These are phyloP conservation scores for Notocelia uddmanniana DNA, from an alignment of 2,888 invertebrate genomes.

Conservation along the genomic window DNA sequence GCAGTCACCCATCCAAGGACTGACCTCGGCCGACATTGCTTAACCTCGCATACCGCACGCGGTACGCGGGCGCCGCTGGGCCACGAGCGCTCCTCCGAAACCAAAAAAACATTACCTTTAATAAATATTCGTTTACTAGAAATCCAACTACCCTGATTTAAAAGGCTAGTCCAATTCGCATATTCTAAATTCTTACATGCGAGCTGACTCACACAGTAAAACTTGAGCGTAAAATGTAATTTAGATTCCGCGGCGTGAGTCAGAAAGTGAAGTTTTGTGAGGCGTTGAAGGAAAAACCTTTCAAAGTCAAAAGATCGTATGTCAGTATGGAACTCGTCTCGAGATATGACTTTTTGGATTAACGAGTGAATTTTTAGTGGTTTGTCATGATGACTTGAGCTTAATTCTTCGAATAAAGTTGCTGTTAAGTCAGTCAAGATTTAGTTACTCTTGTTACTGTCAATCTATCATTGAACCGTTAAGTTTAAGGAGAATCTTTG, in stretches of 20 bases:
- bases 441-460: background rate
- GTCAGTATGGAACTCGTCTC: background rate
- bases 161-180: no score
- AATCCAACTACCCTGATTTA: background rate
- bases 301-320: background rate
- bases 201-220: conserved; percentile 34
- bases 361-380: conserved; percentile 6
- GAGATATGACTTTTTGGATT: background rate
- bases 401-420: background rate
- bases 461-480: no score
- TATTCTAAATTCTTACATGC: background rate
- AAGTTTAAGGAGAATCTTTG: no score
- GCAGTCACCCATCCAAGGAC: no score
- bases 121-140: no score
- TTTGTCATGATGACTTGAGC: conserved; percentile 12
- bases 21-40: no score
- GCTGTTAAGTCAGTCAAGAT: background rate
- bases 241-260: conserved; percentile 35
- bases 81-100: no score
- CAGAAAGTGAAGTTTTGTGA: conserved; percentile 27
- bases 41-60: no score
- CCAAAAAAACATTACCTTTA: no score
- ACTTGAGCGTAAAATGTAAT: conserved; percentile 30
- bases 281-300: background rate
- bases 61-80: no score